These are phyloP conservation scores for Proisotoma minuta DNA, from an alignment of 2,888 invertebrate genomes.

Conservation along the genomic window DNA sequence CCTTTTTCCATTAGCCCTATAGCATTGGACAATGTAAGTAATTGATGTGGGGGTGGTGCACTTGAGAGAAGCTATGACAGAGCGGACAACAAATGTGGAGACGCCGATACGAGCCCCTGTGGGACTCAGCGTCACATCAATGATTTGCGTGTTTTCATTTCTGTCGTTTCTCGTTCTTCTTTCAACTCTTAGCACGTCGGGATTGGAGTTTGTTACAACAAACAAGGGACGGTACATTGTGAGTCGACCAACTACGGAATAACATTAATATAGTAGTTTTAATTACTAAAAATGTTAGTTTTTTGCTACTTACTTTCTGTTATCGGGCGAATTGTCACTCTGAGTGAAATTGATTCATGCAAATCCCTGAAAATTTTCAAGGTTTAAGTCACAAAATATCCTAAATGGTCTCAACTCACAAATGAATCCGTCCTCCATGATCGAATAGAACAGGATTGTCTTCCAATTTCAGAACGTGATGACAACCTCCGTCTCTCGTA, in stretches of 20 bases:
- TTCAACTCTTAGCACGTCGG: conserved; percentile 21
- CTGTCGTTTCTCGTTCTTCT: conserved; percentile 1
- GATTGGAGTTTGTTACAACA: conserved; percentile 30
- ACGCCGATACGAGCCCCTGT: conserved; percentile 23
- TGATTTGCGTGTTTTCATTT: background rate
- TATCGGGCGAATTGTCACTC: conserved; percentile 10
- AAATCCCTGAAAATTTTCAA: conserved; percentile 18
- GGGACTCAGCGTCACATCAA: conserved; percentile 17
- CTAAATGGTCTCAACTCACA: background rate
- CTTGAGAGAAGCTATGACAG: conserved; percentile 13
- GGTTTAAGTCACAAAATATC: background rate
- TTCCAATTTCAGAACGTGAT: conserved; percentile 21
- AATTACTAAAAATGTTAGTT: background rate
- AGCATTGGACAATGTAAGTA: conserved; percentile 21
- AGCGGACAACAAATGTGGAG: conserved; percentile 17
- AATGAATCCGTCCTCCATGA: conserved; percentile 15
- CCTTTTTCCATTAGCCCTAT: conserved; percentile 22
- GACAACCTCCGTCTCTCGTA: conserved; percentile 21
- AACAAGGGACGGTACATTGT: conserved; percentile 27
- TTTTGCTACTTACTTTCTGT: background rate
- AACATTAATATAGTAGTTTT: background rate
- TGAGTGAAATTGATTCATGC: conserved; percentile 28
- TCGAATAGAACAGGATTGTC: conserved; percentile 21
- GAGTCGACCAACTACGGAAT: conserved; percentile 18
- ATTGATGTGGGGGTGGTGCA: conserved; percentile 19